Evolutionary conservation across 92 coral and sea anemone species (phyloP), one percentile per base, ranked within the genome.

Genomic region (Nematostella vectensis): DNA sequence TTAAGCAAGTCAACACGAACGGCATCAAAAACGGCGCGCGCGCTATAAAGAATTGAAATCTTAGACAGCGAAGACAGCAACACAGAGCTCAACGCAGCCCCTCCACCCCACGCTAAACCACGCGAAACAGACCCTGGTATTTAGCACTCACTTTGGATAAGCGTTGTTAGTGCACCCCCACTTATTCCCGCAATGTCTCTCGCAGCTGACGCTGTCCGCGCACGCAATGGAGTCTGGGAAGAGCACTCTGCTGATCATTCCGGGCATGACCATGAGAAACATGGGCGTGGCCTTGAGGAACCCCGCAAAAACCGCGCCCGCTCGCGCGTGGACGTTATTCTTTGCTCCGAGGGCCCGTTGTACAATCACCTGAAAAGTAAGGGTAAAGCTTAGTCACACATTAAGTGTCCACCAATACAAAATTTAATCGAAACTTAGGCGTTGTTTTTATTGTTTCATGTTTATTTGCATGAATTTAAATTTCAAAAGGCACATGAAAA

Each of bases 211-310:
- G 1, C 64, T 71, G 44, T 85, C 88, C 2, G 88, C 74, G 37
- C 94, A 85, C 2, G 76, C 94, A 20, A 85, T 72, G 51, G 78
- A 63, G 49, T 85, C 67, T 61, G 74, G 74, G 47, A 59, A 85
- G 63, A 85, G 57, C 4, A 85, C 88, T 0, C 94, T 67, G 39
- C 94, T 85, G 43, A 85, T 80, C 94, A 85, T 85, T 0, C 94
- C 94, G 1, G 94, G 88, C 83, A 85, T 81, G 17, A 85, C 94
- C 94, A 85, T 85, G 17, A 85, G 71, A 47, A 85, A 85, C 72
- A 85, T 80, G 23, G 94, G 94, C 29, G 81, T 68, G 25, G 63
- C 66, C 55, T 85, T 85, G 29, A 85, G 54, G 55, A 80, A 75
- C 1, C 77, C 94, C 3, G 94, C 94, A 38, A 85, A 45, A 1